Percentiles rank a stretch among this genome's conserved stretches.
These are phyloP conservation scores for Numenius arquata DNA, from an alignment of 2,113 vertebrate genomes.

Conservation along the genomic window DNA sequence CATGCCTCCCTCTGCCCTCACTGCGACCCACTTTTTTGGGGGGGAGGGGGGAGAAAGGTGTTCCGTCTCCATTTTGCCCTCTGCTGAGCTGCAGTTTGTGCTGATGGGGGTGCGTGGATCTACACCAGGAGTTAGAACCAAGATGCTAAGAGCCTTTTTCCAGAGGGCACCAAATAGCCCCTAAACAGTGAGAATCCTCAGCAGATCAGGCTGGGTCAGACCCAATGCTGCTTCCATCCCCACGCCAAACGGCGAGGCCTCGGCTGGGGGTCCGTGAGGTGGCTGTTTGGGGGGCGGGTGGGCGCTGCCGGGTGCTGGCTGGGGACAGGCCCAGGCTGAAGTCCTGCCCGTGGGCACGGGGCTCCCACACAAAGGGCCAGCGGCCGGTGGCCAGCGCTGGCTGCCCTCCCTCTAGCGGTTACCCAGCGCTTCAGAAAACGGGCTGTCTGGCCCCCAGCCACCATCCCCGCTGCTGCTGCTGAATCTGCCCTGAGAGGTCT, in stretches of 20 bases:
- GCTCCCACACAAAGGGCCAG: not conserved
- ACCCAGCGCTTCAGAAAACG: not conserved
- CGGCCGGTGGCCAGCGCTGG: accelerated
- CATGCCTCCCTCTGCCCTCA: not conserved
- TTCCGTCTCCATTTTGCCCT: not conserved
- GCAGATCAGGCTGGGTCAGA: not conserved
- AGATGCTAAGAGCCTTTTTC: not conserved
- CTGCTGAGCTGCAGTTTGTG: not conserved
- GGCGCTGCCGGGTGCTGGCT: too few species aligned
- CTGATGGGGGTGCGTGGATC: not conserved
- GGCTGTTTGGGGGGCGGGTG: accelerated
- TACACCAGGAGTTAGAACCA: not conserved
- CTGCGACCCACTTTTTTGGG: not conserved
- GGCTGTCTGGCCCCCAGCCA: not conserved
- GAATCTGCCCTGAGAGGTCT: not conserved
- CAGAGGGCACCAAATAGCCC: not conserved
- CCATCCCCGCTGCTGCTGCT: not conserved
- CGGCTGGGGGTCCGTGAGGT: accelerated
- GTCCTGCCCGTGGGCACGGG: not conserved
- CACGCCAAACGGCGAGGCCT: not conserved
- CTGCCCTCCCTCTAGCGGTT: not conserved
- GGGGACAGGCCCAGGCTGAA: not conserved
- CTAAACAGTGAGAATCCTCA: not conserved
- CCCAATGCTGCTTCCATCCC: not conserved
- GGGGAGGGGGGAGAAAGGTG: not conserved